Conservation (phyloP, 2,797 vertebrate species). For the Poeciliopsis turneri region DNA sequence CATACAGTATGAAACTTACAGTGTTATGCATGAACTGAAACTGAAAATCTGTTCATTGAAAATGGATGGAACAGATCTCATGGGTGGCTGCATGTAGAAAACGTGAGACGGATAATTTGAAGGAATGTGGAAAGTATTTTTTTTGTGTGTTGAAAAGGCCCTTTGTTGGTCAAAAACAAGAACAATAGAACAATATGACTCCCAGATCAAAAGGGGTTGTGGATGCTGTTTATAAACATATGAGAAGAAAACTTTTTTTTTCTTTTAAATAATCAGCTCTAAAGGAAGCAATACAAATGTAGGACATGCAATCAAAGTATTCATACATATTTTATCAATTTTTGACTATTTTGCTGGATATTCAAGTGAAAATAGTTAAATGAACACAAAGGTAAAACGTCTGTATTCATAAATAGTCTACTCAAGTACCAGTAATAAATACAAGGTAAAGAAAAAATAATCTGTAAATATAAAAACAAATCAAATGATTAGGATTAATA, state of each 20-base stretch:
- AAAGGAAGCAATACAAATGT: not conserved
- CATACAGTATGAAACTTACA: constrained; percentile 17
- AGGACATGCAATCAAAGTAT: not conserved
- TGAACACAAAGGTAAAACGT: not conserved
- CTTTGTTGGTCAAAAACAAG: not conserved
- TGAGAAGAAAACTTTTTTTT: not conserved
- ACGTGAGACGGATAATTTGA: constrained; percentile 25
- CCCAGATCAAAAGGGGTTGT: not conserved
- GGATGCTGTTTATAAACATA: not conserved
- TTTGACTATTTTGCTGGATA: not conserved
- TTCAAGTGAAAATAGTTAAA: not conserved
- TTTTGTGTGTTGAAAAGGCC: not conserved
- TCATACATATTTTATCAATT: not conserved
- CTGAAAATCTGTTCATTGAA: constrained; percentile 26
- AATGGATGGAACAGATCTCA: constrained; percentile 29
- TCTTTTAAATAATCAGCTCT: not conserved
- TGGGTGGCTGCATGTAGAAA: constrained; percentile 21
- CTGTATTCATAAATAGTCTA: no score
- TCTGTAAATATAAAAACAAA: not conserved
- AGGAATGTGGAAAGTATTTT: constrained; percentile 39
- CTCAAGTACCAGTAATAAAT: not conserved
- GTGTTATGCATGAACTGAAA: constrained; percentile 35
- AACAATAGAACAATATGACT: not conserved
- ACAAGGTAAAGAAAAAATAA: no score
- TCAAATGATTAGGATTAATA: not conserved